Percentiles rank a stretch among this genome's conserved stretches.
These are phyloP conservation scores for Tachuris rubrigastra DNA, from an alignment of 2,113 vertebrate genomes.

Conservation along the genomic window DNA sequence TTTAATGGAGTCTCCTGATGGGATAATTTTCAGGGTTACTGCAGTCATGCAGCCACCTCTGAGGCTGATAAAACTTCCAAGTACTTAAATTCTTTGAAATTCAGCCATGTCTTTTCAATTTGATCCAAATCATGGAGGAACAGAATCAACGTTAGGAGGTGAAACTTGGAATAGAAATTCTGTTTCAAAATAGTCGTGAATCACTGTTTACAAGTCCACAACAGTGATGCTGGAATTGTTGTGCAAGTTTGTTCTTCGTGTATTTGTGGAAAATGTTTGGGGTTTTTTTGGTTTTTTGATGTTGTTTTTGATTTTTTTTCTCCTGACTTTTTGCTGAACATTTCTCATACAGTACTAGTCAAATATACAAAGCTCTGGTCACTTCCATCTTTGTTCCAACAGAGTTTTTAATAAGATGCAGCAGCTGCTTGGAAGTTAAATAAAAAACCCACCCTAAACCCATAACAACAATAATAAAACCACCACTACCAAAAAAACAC, in stretches of 20 bases:
- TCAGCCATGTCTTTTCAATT: background rate
- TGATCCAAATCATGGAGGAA: background rate
- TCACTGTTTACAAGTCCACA: background rate
- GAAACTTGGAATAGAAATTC: background rate
- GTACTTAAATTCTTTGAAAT: background rate
- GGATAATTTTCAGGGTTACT: background rate
- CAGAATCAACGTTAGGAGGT: background rate
- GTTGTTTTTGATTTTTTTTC: no score
- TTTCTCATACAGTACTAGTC: background rate
- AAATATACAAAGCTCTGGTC: background rate
- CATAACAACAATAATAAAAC: background rate
- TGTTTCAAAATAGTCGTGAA: background rate
- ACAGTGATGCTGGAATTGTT: background rate
- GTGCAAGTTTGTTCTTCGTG: background rate
- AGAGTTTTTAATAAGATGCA: background rate
- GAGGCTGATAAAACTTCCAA: background rate
- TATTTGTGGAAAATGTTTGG: background rate
- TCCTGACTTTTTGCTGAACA: background rate
- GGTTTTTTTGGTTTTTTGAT: no score
- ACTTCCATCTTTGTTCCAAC: background rate
- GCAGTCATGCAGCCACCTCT: background rate
- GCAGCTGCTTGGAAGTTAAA: background rate
- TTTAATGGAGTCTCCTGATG: background rate
- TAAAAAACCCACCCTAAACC: fast-evolving
- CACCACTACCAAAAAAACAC: background rate